A percentile compares a stretch with the other conserved stretches of the same genome.
These are phyloP conservation scores for Turritopsis dohrnii DNA, from an alignment of 30 jellyfish, hydroid and myxozoan genomes.

Conservation along the genomic window DNA sequence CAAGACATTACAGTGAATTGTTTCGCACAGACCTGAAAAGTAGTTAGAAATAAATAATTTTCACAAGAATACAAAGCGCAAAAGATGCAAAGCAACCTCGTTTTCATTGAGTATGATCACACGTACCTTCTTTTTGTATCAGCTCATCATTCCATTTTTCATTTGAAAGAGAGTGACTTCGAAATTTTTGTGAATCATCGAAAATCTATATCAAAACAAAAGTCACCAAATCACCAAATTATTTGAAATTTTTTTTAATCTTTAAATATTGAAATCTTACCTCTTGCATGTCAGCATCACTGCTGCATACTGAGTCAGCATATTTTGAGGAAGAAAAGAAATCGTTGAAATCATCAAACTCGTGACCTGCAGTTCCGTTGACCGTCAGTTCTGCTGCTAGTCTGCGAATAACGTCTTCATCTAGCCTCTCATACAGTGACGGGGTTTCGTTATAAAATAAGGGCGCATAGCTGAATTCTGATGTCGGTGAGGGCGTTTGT, in stretches of 20 bases:
- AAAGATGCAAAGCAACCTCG: background rate
- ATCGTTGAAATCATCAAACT: background rate
- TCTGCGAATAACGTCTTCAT: background rate
- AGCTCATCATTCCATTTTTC: background rate
- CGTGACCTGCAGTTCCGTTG: background rate
- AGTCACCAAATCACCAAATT: background rate
- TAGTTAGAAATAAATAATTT: background rate
- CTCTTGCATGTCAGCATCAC: conserved; percentile 18
- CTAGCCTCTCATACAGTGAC: background rate
- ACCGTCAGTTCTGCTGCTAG: background rate
- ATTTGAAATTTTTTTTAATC: background rate
- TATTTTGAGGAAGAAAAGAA: background rate
- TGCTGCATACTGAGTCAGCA: conserved; percentile 8
- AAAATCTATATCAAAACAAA: background rate
- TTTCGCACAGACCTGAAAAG: background rate
- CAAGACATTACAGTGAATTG: background rate
- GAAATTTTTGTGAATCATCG: background rate
- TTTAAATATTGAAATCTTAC: background rate
- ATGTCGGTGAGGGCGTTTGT: background rate
- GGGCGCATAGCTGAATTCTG: conserved; percentile 7
- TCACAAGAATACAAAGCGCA: background rate
- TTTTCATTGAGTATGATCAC: background rate
- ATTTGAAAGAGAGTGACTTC: background rate
- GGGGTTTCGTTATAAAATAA: background rate
- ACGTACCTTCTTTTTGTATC: background rate